Percentiles rank a stretch among this genome's conserved stretches.
phyloP scores from a whole-genome alignment of 2,888 invertebrate species.

The Pedicia rivosa region DNA sequence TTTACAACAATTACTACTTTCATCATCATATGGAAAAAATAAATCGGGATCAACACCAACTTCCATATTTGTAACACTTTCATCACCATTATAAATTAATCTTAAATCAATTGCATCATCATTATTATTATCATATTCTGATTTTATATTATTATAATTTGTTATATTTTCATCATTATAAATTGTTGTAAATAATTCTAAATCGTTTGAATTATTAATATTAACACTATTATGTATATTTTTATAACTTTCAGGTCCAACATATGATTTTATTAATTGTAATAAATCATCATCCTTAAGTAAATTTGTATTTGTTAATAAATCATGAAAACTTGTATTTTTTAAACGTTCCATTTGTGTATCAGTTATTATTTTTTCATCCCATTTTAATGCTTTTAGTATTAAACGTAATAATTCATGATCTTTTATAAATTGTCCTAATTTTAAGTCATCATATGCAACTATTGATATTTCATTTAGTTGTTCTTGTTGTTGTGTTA shows the following conservation, averaged over 20 bases:
- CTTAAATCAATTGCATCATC: background rate
- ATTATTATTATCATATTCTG: conserved; percentile 3
- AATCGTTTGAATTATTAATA: background rate
- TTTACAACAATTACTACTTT: conserved; percentile 4
- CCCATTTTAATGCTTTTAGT: conserved; percentile 29
- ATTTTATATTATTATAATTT: background rate
- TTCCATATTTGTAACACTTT: conserved; percentile 13
- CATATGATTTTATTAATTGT: conserved; percentile 25
- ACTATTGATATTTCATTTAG: conserved; percentile 1
- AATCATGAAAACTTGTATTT: conserved; percentile 23
- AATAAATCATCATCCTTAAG: conserved; percentile 28
- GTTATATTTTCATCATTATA: background rate
- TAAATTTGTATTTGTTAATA: conserved; percentile 26
- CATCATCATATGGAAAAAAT: conserved; percentile 13
- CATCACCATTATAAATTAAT: conserved; percentile 17
- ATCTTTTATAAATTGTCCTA: conserved; percentile 28
- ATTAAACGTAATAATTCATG: conserved; percentile 27
- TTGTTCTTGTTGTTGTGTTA: background rate
- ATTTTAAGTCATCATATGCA: conserved; percentile 19
- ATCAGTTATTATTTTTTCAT: conserved; percentile 14
- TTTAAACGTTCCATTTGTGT: conserved; percentile 25
- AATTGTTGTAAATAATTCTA: no score
- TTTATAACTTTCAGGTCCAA: conserved; percentile 11
- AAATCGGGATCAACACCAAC: conserved; percentile 16
- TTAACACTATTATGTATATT: conserved; percentile 1